Percentiles rank a stretch among this genome's conserved stretches.
phyloP scores from a whole-genome alignment of 2,888 invertebrate species.

The Eupithecia dodoneata region DNA sequence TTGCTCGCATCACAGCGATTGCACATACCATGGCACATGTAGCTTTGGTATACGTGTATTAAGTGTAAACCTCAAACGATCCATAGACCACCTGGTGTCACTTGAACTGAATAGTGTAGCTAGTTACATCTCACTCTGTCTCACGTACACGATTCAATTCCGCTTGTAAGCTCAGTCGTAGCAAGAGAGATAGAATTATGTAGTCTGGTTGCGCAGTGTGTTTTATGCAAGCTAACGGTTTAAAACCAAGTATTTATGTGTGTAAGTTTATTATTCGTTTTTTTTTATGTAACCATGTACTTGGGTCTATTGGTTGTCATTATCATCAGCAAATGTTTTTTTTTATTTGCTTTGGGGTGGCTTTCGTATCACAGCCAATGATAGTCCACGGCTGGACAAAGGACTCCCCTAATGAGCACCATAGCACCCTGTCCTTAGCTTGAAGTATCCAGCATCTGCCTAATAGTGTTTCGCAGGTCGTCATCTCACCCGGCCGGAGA shows the following conservation, averaged over 20 bases:
- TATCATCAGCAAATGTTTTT: too few species aligned
- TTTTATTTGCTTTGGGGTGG: too few species aligned
- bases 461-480: too few species aligned
- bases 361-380: too few species aligned
- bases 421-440: too few species aligned
- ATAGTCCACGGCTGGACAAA: too few species aligned
- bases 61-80: not conserved
- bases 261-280: not conserved
- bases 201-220: not conserved
- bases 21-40: constrained; percentile 29
- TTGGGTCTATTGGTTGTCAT: not conserved
- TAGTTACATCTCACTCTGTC: not conserved
- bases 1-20: constrained; percentile 37
- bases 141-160: not conserved
- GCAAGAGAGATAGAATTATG: not conserved
- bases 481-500: too few species aligned
- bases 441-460: too few species aligned
- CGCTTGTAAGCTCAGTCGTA: not conserved
- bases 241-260: not conserved
- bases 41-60: not conserved
- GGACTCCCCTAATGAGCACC: too few species aligned
- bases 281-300: not conserved
- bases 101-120: not conserved
- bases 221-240: not conserved
- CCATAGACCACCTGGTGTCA: not conserved